A percentile compares a stretch with the other conserved stretches of the same genome.
Evolutionary conservation across 1,140 invertebrate species (phyloP).

Genomic region (Pemphigus obesinymphae): DNA sequence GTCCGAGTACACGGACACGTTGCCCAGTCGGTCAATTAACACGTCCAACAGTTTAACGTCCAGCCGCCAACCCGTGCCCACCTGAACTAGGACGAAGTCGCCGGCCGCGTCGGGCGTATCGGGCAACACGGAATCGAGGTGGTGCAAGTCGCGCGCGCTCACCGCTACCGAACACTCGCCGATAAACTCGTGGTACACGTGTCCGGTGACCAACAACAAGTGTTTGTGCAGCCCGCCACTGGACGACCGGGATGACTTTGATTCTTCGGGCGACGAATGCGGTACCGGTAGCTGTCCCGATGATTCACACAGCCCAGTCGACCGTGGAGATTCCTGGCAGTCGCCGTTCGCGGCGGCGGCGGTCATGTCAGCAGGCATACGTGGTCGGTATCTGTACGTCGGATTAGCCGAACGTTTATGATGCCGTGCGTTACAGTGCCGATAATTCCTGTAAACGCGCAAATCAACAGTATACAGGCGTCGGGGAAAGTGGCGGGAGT

Average conservation of each 20-base stretch:
- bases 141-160: constrained; percentile 16
- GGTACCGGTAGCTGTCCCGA: no score
- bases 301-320: not conserved
- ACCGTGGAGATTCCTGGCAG: not conserved
- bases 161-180: constrained; percentile 41
- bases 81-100: constrained; percentile 42
- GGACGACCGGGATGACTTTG: not conserved
- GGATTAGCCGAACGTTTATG: constrained; percentile 10
- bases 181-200: constrained; percentile 38
- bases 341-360: not conserved
- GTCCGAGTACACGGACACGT: constrained; percentile 44
- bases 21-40: constrained; percentile 42
- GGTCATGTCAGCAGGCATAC: not conserved
- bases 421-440: not conserved
- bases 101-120: not conserved
- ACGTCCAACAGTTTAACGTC: constrained; percentile 41
- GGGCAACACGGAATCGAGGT: constrained; percentile 28
- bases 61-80: constrained; percentile 39
- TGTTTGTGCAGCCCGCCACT: constrained; percentile 35
- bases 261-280: not conserved
- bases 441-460: constrained; percentile 1
- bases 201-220: constrained; percentile 43
- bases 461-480: not conserved
- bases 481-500: no score
- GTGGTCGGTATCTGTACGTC: constrained; percentile 28